These are phyloP conservation scores for Bombus confusus DNA, from an alignment of 1,140 invertebrate species.

Conservation along the genomic window DNA sequence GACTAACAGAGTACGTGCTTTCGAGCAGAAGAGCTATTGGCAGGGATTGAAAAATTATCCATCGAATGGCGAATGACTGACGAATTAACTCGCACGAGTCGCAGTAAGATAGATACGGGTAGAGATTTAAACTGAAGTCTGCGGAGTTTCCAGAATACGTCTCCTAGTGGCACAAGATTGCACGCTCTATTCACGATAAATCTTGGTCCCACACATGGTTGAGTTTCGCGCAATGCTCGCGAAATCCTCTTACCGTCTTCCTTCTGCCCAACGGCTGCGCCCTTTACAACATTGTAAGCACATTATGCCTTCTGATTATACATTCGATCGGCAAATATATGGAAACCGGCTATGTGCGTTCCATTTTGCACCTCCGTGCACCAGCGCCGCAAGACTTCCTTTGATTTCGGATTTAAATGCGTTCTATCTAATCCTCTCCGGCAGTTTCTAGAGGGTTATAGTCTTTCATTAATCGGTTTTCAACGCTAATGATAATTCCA, in stretches of 20 bases:
- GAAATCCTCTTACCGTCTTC: conserved; percentile 45
- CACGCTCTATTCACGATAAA: conserved; percentile 53
- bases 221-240: conserved; percentile 31
- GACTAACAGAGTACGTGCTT: background rate
- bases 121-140: conserved; percentile 56
- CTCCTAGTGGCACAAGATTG: conserved; percentile 52
- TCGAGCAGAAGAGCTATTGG: background rate
- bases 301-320: conserved; percentile 59
- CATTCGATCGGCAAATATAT: conserved; percentile 48
- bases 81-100: conserved; percentile 46
- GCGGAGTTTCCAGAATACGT: conserved; percentile 47
- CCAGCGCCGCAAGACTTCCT: background rate
- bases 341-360: too few species aligned
- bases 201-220: conserved; percentile 30
- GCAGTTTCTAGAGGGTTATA: background rate
- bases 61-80: conserved; percentile 51
- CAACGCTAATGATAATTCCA: conserved; percentile 8
- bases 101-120: conserved; percentile 46
- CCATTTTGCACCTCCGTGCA: background rate
- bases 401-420: conserved; percentile 25
- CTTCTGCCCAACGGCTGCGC: conserved; percentile 4
- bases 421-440: background rate
- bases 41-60: background rate
- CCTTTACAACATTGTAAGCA: conserved; percentile 48
- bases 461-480: conserved; percentile 23